Conservation (phyloP, 2,888 invertebrate genomes). For the Cerastis leucographa region DNA sequence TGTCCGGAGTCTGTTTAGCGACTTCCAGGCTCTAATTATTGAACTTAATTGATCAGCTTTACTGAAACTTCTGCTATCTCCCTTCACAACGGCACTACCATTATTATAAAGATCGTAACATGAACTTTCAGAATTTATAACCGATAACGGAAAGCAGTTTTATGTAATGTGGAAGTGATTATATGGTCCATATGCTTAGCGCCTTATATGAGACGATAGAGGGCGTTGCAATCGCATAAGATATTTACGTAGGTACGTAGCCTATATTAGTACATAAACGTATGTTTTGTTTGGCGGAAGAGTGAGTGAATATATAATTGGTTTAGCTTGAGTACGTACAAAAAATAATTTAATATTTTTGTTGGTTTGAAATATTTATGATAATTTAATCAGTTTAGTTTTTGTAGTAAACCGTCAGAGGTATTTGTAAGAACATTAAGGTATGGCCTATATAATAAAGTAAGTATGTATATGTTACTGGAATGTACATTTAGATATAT, state of each 20-base stretch:
- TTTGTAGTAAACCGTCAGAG: conserved; percentile 9
- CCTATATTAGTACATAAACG: conserved; percentile 31
- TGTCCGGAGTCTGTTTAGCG: background rate
- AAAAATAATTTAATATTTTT: conserved; percentile 25
- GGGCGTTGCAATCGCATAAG: conserved; percentile 36
- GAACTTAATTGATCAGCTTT: background rate
- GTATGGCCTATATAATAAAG: background rate
- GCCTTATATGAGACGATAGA: conserved; percentile 41
- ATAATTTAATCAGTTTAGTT: conserved; percentile 27
- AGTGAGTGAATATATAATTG: conserved; percentile 25
- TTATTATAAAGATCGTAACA: conserved; percentile 20
- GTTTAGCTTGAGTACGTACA: conserved; percentile 1
- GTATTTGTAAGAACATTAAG: conserved; percentile 4
- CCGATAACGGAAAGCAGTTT: conserved; percentile 52
- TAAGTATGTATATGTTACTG: background rate
- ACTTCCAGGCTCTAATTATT: background rate
- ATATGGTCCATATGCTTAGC: conserved; percentile 44
- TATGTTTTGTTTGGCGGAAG: conserved; percentile 36
- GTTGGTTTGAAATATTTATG: conserved; percentile 26
- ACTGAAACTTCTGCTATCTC: conserved; percentile 11
- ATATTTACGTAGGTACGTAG: conserved; percentile 25
- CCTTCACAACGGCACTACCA: background rate
- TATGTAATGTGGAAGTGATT: conserved; percentile 68
- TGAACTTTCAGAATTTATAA: conserved; percentile 39
- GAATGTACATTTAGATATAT: no score